Evolutionary conservation across 2,888 invertebrate species (phyloP).

Genomic region (Osmoderma eremita): DNA sequence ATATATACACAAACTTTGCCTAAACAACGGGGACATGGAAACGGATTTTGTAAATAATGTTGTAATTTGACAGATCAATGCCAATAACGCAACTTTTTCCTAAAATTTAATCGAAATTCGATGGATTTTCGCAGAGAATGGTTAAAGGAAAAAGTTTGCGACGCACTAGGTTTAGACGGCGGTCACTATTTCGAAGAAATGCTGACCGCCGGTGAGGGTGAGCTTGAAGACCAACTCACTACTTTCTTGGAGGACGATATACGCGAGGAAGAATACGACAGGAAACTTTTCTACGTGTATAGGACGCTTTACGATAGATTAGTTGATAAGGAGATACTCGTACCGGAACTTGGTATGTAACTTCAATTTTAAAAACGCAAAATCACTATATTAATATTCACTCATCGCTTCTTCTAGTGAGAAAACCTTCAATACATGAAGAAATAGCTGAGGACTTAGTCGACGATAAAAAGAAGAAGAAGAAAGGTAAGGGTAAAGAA

Average conservation of each 20-base stretch:
- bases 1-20: background rate
- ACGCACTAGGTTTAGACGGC: slow-evolving; percentile 68
- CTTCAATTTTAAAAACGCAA: too few relatives aligned
- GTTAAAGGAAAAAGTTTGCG: slow-evolving; percentile 73
- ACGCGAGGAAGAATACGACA: slow-evolving; percentile 65
- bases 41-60: slow-evolving; percentile 3
- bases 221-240: slow-evolving; percentile 66
- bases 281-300: slow-evolving; percentile 73
- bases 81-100: background rate
- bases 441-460: slow-evolving; percentile 38
- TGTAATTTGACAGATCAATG: slow-evolving; percentile 5
- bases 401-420: slow-evolving; percentile 48
- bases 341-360: slow-evolving; percentile 76
- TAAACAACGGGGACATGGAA: background rate
- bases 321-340: slow-evolving; percentile 78
- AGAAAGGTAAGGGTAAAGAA: slow-evolving; percentile 44
- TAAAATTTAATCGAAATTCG: slow-evolving; percentile 35
- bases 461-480: slow-evolving; percentile 42
- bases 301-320: slow-evolving; percentile 78
- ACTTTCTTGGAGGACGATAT: slow-evolving; percentile 68
- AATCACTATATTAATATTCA: too few relatives aligned
- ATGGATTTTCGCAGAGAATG: slow-evolving; percentile 73
- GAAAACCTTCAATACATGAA: slow-evolving; percentile 49
- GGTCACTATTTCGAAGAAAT: slow-evolving; percentile 67
- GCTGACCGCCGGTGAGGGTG: slow-evolving; percentile 66